These are phyloP conservation scores for Otus sunia DNA, from an alignment of 2,113 vertebrate genomes.

Conservation along the genomic window DNA sequence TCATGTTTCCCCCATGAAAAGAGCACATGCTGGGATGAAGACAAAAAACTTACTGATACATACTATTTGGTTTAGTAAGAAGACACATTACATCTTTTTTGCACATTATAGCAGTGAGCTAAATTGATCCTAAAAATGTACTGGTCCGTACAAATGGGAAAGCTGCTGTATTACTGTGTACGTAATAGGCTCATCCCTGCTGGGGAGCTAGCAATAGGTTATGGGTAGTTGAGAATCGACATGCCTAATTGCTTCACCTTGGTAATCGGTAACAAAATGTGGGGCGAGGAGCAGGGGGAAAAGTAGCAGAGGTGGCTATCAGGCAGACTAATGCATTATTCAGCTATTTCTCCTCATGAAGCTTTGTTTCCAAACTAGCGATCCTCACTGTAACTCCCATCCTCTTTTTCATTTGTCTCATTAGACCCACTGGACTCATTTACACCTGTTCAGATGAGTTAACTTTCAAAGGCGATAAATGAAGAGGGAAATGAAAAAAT, in stretches of 20 bases:
- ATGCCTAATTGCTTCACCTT: slow-evolving; percentile 53
- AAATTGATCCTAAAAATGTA: slow-evolving; percentile 22
- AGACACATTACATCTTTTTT: slow-evolving; percentile 1
- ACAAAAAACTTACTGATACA: background rate
- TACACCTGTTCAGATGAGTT: slow-evolving; percentile 56
- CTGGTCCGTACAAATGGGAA: background rate
- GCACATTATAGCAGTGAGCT: background rate
- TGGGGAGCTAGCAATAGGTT: slow-evolving; percentile 24
- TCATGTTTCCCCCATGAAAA: background rate
- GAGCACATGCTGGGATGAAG: background rate
- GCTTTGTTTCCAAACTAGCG: slow-evolving; percentile 22
- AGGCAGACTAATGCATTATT: slow-evolving; percentile 22
- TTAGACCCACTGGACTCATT: slow-evolving; percentile 54
- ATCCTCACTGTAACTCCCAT: slow-evolving; percentile 31
- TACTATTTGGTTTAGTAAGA: background rate
- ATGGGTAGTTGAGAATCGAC: slow-evolving; percentile 34
- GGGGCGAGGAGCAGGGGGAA: background rate
- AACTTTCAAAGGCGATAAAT: slow-evolving; percentile 50
- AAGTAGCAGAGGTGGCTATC: background rate
- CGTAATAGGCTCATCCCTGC: slow-evolving; percentile 31
- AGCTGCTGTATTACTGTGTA: background rate
- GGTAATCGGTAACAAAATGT: background rate
- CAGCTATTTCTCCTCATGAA: slow-evolving; percentile 2
- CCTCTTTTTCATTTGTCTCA: slow-evolving; percentile 53
- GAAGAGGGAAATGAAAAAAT: slow-evolving; percentile 58